These are phyloP conservation scores for Balearica regulorum DNA, from an alignment of 2,797 vertebrate genomes.

Conservation along the genomic window DNA sequence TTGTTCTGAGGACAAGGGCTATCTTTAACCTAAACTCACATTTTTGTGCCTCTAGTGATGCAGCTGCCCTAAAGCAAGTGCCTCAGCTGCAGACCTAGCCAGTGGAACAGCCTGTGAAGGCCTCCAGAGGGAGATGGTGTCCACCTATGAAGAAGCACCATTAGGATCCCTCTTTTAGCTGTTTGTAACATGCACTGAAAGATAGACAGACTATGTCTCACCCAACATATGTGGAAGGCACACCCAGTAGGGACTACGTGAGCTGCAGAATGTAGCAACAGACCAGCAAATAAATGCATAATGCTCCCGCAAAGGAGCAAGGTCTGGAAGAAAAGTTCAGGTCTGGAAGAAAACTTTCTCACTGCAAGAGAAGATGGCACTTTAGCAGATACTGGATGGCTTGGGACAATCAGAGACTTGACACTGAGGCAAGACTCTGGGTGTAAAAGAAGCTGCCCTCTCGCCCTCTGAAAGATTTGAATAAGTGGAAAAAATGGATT, in stretches of 20 bases:
- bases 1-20: background rate
- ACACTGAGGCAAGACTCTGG: rapidly evolving
- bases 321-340: too few relatives aligned
- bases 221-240: background rate
- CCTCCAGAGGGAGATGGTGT: slow-evolving; percentile 64
- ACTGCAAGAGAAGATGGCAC: background rate
- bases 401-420: background rate
- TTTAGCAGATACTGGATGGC: background rate
- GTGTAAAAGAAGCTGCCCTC: background rate
- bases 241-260: background rate
- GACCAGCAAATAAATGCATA: background rate
- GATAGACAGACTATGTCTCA: background rate
- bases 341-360: background rate
- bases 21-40: background rate
- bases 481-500: rapidly evolving
- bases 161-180: background rate
- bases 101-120: slow-evolving; percentile 27
- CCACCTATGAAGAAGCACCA: background rate
- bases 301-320: background rate
- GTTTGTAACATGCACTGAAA: background rate
- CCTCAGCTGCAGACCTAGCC: background rate
- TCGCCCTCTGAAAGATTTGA: background rate
- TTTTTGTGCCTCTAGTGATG: background rate
- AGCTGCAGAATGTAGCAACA: background rate
- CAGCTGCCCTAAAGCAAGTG: background rate